phyloP scores from a whole-genome alignment of 2,113 vertebrate genomes.

The Chloroceryle aenea region DNA sequence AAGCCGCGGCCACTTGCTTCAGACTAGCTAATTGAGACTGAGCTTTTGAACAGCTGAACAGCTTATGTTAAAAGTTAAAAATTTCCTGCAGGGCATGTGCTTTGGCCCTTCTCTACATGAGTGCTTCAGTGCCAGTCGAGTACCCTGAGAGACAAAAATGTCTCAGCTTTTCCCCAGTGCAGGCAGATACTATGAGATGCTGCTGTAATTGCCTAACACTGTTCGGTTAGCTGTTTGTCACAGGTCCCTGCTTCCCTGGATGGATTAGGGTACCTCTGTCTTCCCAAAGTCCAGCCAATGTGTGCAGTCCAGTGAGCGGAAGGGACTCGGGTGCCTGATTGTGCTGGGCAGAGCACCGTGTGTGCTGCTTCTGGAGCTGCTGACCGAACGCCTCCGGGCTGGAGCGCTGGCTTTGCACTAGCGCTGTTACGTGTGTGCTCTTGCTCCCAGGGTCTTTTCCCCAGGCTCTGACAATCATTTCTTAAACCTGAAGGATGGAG shows the following conservation, averaged over 20 bases:
- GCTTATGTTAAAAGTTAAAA: background rate
- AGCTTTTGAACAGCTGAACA: background rate
- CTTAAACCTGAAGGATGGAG: background rate
- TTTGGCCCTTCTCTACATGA: background rate
- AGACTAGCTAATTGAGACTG: background rate
- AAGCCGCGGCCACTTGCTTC: background rate
- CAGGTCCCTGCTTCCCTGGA: background rate
- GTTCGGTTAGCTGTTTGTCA: background rate
- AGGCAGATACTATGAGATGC: background rate
- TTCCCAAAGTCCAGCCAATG: background rate
- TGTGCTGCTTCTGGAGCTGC: background rate
- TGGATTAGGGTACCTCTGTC: background rate
- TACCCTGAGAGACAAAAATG: background rate
- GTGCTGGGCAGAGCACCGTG: background rate
- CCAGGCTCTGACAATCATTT: background rate
- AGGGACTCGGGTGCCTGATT: fast-evolving
- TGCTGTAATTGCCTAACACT: background rate
- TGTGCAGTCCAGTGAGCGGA: fast-evolving
- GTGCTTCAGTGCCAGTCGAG: background rate
- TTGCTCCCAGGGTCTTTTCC: background rate
- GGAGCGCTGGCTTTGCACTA: background rate
- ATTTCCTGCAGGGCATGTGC: background rate
- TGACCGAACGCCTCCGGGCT: background rate
- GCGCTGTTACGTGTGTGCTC: background rate
- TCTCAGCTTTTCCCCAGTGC: background rate